Evolutionary conservation across 2,888 invertebrate species (phyloP).

Genomic region (Ophion ellenae): DNA sequence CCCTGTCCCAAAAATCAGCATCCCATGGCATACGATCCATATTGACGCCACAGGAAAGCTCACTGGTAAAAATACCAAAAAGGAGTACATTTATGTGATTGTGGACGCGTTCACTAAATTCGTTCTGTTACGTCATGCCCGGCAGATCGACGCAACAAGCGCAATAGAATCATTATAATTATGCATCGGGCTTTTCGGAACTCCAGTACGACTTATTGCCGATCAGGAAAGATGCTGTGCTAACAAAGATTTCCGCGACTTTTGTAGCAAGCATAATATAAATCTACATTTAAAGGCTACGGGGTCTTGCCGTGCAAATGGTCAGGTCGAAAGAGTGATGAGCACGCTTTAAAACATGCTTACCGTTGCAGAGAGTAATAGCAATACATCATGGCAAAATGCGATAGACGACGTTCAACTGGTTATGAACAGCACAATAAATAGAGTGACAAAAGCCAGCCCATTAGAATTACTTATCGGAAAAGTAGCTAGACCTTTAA

Average conservation of each 20-base stretch:
- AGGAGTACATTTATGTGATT: constrained; percentile 73
- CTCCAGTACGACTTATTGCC: constrained; percentile 64
- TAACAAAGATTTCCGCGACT: constrained; percentile 62
- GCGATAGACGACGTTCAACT: constrained; percentile 72
- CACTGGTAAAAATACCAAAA: constrained; percentile 71
- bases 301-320: constrained; percentile 72
- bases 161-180: constrained; percentile 57
- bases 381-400: constrained; percentile 70
- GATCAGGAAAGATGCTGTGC: constrained; percentile 61
- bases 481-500: constrained; percentile 65
- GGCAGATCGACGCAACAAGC: constrained; percentile 73
- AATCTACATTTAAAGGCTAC: constrained; percentile 71
- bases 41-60: constrained; percentile 70
- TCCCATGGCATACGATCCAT: constrained; percentile 75
- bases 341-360: constrained; percentile 70
- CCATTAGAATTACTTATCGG: constrained; percentile 75
- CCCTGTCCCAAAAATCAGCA: constrained; percentile 74
- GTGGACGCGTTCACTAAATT: constrained; percentile 74
- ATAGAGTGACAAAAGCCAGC: constrained; percentile 70
- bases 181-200: constrained; percentile 62
- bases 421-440: constrained; percentile 71
- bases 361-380: constrained; percentile 68
- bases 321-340: constrained; percentile 73
- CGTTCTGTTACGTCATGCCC: constrained; percentile 67
- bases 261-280: constrained; percentile 58